Evolutionary conservation across 92 coral and sea anemone species (phyloP).

Genomic region (Pocillopora grandis): DNA sequence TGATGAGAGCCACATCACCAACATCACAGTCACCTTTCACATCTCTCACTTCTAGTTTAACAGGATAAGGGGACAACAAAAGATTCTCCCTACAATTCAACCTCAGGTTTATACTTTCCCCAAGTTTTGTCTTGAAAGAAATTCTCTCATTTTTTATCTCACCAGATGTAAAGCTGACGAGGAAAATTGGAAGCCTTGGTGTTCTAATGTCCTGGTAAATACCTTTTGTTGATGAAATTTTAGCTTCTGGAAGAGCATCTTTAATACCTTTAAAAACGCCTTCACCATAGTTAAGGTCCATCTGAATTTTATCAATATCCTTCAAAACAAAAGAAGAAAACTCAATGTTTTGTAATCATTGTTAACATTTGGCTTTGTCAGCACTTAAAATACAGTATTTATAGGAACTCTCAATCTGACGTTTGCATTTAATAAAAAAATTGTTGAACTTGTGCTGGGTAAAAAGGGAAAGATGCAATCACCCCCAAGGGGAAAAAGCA

Average conservation of each 20-base stretch:
- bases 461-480: too few relatives aligned
- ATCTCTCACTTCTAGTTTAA: neutral
- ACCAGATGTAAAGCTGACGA: neutral
- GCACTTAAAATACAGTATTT: too few relatives aligned
- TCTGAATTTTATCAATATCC: neutral
- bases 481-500: too few relatives aligned
- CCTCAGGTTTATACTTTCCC: neutral
- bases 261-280: neutral
- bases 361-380: too few relatives aligned
- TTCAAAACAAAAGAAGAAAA: neutral
- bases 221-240: neutral
- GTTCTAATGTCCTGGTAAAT: neutral
- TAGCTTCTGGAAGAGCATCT: slow-evolving; percentile 7
- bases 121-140: neutral
- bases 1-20: neutral
- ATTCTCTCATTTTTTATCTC: neutral
- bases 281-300: neutral
- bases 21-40: neutral
- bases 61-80: neutral
- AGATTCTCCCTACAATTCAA: neutral
- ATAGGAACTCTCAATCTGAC: too few relatives aligned
- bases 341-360: too few relatives aligned
- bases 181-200: neutral
- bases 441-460: too few relatives aligned
- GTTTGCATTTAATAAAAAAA: too few relatives aligned